Base-by-base conservation (phyloP, 1,140 invertebrate species). In the Maconellicoccus hirsutus region DNA sequence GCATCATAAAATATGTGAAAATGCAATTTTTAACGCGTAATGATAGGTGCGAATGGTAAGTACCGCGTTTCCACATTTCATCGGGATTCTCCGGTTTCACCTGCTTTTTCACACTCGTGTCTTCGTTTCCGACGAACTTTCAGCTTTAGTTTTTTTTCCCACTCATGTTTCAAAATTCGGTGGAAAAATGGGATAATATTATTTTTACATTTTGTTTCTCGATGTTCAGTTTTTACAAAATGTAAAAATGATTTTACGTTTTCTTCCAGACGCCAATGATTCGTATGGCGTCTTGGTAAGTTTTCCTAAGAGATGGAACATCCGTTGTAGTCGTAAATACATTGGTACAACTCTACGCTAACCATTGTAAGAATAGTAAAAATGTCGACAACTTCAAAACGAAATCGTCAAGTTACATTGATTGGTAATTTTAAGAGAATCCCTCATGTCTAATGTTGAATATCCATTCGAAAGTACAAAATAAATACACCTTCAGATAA, bases 1-100 rank as follows among this genome's bases (percentile, higher is more conserved):
- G 25, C 61, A 16, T 66, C 61, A 66, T 66, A 66, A 66, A 33
- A 66, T 66, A 66, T 66, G 61, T 66, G 61, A 66, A 66, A 66
- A 66, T 66, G 22, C 61, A 23, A 66, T 26, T 25, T 26, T 26
- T 52, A 23, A 25, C 61, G 19, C 10, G 25, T 66, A 66, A 66
- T 26, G 61, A 66, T 66, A 66, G 61, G 61, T 66, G 22, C 25
- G 61, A 66, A 66, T 66, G 25, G 25, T 26, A 66, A 66, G 25
- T 66, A 66, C 61, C 61, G 29, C 42, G 29, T 52, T 52, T 52
- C 42, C 12, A 16, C 42, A 19, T 66, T 66, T 66, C 61, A 25
- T 25, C 61, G 61, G 61, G 61, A 66, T 66, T 66, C 61, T 66
- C 61, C 61, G 61, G 25, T 66, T 66, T 23, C 61, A 25, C 61